Evolutionary conservation across 2,113 vertebrate genomes (phyloP).

Genomic region (Romanogobio albipinnatus): DNA sequence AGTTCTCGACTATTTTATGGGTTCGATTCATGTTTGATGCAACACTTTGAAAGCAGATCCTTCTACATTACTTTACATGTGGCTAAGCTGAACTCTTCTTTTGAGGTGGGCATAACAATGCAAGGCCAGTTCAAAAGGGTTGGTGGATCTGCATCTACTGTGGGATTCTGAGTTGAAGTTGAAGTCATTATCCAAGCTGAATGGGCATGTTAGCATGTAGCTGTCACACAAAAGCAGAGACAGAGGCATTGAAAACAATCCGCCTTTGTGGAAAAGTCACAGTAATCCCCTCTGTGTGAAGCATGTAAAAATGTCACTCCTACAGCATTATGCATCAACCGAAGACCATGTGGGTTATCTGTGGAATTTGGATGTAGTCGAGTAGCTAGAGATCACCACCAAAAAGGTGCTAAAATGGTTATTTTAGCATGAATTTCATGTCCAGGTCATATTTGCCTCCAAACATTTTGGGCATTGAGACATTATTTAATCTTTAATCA

Average conservation of each 20-base stretch:
- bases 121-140: neutral
- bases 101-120: neutral
- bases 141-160: neutral
- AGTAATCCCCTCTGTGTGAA: conserved; percentile 74
- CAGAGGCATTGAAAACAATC: conserved; percentile 70
- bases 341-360: conserved; percentile 65
- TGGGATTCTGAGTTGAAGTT: conserved; percentile 18
- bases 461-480: no score
- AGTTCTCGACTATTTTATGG: conserved; percentile 49
- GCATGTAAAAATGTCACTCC: conserved; percentile 75
- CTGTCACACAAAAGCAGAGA: conserved; percentile 57
- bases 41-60: conserved; percentile 18
- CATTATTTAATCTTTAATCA: no score
- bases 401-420: neutral
- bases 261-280: conserved; percentile 73
- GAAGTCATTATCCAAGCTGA: neutral
- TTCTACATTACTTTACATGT: neutral
- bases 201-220: conserved; percentile 12
- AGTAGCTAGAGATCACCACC: conserved; percentile 28
- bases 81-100: neutral
- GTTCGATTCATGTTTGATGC: conserved; percentile 30
- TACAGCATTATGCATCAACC: conserved; percentile 69
- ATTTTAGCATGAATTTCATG: neutral
- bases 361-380: conserved; percentile 61
- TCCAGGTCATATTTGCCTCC: neutral